Evolutionary conservation across 2,888 invertebrate species (phyloP).

Genomic region (Melieria crassipennis): DNA sequence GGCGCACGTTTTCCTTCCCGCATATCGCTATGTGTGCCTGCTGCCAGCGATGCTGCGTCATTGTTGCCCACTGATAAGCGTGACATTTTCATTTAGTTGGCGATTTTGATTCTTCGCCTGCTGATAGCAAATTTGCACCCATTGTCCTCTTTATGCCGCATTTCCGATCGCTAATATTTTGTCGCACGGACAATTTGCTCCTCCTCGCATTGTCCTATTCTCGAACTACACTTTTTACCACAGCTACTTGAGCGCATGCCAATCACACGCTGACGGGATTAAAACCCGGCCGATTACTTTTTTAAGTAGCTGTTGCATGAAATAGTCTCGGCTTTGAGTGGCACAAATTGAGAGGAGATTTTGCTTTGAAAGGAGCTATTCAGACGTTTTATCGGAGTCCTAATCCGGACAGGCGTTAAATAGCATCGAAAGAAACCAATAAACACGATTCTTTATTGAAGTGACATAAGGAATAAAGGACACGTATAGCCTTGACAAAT

Average conservation of each 20-base stretch:
- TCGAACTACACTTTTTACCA: too few species aligned
- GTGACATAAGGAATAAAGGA: too few species aligned
- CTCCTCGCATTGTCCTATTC: too few species aligned
- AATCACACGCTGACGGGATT: constrained; percentile 62
- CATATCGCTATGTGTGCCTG: background rate
- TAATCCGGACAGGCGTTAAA: constrained; percentile 50
- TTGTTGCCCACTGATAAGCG: constrained; percentile 56
- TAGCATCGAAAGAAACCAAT: constrained; percentile 18
- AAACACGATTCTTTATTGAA: background rate
- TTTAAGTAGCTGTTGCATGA: constrained; percentile 34
- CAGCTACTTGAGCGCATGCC: constrained; percentile 48
- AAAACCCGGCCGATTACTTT: constrained; percentile 40
- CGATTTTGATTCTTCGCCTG: constrained; percentile 48
- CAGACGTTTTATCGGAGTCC: constrained; percentile 18
- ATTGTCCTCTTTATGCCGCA: constrained; percentile 27
- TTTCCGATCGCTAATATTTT: constrained; percentile 47
- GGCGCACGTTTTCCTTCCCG: constrained; percentile 28
- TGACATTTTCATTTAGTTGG: constrained; percentile 62
- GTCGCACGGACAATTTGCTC: constrained; percentile 23
- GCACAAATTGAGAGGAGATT: constrained; percentile 47
- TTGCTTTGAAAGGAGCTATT: constrained; percentile 40
- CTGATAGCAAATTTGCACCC: constrained; percentile 30
- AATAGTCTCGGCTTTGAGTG: constrained; percentile 16
- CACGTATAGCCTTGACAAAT: too few species aligned
- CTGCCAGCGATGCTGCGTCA: constrained; percentile 32